Base-by-base conservation (phyloP, 2,888 invertebrate genomes). In the Hydroisotoma schaefferi region DNA sequence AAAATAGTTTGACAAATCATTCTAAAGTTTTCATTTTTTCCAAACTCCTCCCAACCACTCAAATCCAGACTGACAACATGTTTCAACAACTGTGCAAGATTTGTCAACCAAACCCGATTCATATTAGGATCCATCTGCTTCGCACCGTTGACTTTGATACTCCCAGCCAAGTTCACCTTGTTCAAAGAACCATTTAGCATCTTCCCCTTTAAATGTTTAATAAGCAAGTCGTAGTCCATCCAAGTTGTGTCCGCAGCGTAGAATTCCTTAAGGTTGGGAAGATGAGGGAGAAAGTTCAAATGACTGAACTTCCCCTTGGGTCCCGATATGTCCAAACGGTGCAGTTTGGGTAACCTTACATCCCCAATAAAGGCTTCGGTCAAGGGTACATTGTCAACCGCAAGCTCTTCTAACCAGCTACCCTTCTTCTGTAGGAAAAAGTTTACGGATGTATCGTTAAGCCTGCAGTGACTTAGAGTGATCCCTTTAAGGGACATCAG, bases 1-100 rank as follows among this genome's bases (percentile, higher is more conserved):
- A 37, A 38, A 2, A 71, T 29, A 5, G 54, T 44, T 10, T 56
- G 55, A 38, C 71, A 71, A 53, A 71, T 65, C 5, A 56, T 47
- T 29, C 52, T 55, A 37, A 71, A 71, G 49, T 67, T 67, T 20
- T 65, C 60, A 56, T 69, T 63, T 18, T 59, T 67, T 8, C 67
- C 67, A 43, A 69, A 71, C 33, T 37, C 23, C 12, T 61, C 56
- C 67, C 71, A 71, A 15, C 57, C 51, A 44, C 58, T 61, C 10
- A 68, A 47, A 55, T 71, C 65, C 6, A 71, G 43, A 26, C 62
- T 55, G 2, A 28, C 56, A 1, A 71, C 38, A 22, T 65, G 57
- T 0, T 53, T 23, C 3, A 71, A 28, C 1, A 57, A 29, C 12
- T 55, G 52, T 18, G 57, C 51, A 10, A 71, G 61, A 37, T 57